Evolutionary conservation across 2,797 vertebrate species (phyloP).

Genomic region (Sebastes trivittatus): DNA sequence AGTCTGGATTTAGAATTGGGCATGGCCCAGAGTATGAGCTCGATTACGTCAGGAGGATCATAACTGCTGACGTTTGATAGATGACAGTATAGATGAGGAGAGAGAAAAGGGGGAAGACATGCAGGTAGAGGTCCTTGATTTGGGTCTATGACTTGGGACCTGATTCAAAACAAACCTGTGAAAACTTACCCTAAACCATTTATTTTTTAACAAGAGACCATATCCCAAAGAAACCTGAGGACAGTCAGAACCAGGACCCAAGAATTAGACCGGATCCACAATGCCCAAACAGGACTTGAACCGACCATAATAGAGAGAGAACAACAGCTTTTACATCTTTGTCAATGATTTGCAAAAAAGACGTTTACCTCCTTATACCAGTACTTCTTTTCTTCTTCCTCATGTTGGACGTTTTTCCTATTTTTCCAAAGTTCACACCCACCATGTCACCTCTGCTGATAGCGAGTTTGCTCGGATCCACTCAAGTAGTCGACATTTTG

Average conservation of each 20-base stretch:
- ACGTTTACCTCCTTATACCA: background rate
- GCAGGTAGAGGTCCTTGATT: background rate
- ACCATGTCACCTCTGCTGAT: background rate
- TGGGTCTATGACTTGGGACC: background rate
- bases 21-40: conserved; percentile 10
- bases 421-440: background rate
- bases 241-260: background rate
- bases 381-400: background rate
- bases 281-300: background rate
- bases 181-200: background rate
- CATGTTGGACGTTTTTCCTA: background rate
- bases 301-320: background rate
- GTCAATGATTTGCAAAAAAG: background rate
- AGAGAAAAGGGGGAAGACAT: background rate
- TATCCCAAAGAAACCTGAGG: background rate
- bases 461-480: background rate
- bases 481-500: background rate
- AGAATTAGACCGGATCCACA: background rate
- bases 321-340: background rate
- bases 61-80: background rate
- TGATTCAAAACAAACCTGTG: background rate
- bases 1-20: conserved; percentile 31
- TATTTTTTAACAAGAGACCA: background rate
- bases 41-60: background rate
- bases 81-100: background rate